These are phyloP conservation scores for Blastomussa wellsi DNA, from an alignment of 92 coral and sea anemone genomes.

Conservation along the genomic window DNA sequence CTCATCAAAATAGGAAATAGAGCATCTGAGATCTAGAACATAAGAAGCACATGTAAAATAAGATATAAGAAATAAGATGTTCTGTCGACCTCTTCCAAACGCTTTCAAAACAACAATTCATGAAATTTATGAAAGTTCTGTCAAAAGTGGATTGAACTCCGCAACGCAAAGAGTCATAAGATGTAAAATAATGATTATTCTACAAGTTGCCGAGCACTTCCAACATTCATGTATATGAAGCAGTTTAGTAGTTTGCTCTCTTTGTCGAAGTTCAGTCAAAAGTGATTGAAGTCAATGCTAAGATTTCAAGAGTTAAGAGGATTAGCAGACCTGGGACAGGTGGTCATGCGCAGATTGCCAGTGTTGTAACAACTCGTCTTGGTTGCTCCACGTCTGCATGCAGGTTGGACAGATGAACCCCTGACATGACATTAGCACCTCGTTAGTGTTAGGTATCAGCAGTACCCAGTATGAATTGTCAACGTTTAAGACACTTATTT, in stretches of 20 bases:
- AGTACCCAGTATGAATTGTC: background rate
- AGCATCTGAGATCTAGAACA: background rate
- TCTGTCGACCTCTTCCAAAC: too few relatives aligned
- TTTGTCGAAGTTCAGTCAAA: background rate
- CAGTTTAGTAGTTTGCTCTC: too few relatives aligned
- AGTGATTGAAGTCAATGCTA: background rate
- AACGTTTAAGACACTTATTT: background rate
- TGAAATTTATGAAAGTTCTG: too few relatives aligned
- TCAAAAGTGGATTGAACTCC: background rate
- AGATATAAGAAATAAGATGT: background rate
- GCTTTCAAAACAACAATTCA: too few relatives aligned
- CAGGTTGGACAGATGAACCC: slow-evolving; percentile 98
- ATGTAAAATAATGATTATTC: too few relatives aligned
- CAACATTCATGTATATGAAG: background rate
- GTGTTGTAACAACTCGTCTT: slow-evolving; percentile 84
- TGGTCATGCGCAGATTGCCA: slow-evolving; percentile 72
- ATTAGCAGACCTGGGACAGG: slow-evolving; percentile 30
- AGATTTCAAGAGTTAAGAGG: slow-evolving; percentile 1
- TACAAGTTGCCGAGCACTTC: background rate
- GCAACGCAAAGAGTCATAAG: background rate
- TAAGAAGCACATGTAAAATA: background rate
- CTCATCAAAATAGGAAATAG: background rate
- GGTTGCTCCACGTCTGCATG: slow-evolving; percentile 87
- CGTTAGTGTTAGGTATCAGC: background rate
- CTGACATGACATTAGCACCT: slow-evolving; percentile 56